phyloP scores from a whole-genome alignment of 2,797 vertebrate genomes.

The Crypturellus tataupa region DNA sequence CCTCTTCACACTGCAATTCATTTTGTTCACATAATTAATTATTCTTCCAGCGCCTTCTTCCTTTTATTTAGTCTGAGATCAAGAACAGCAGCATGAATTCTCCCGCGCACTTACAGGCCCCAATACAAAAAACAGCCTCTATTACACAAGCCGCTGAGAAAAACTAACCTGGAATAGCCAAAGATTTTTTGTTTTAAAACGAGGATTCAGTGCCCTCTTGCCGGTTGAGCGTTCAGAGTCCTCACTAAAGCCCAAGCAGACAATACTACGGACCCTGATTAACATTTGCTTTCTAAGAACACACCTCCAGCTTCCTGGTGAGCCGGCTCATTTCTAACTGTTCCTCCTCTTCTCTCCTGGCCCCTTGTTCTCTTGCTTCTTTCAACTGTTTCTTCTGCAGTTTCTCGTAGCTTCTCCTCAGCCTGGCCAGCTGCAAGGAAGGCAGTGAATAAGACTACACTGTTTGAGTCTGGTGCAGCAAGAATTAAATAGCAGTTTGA shows the following conservation, averaged over 20 bases:
- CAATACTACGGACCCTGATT: not conserved
- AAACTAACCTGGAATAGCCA: not conserved
- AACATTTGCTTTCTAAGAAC: not conserved
- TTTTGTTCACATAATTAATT: conserved; percentile 12
- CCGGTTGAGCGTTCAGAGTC: not conserved
- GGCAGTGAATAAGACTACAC: conserved; percentile 16
- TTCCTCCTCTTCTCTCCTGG: conserved; percentile 79
- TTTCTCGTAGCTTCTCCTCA: conserved; percentile 94
- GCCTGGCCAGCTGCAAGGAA: conserved; percentile 85
- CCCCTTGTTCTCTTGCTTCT: conserved; percentile 79
- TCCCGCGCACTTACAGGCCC: not conserved
- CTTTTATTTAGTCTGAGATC: not conserved
- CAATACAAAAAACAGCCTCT: not conserved
- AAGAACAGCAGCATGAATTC: not conserved
- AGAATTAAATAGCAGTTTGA: not conserved
- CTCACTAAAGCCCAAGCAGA: not conserved
- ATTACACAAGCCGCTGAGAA: not conserved
- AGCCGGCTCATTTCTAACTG: conserved; percentile 83
- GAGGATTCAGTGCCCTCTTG: not conserved
- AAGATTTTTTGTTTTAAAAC: not conserved
- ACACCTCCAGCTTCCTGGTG: conserved; percentile 87
- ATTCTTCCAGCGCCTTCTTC: not conserved
- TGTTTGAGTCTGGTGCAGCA: not conserved
- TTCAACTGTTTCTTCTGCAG: conserved; percentile 89
- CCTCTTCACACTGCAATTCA: not conserved